phyloP scores from a whole-genome alignment of 2,113 vertebrate species.

The Notarius quadriscutis region DNA sequence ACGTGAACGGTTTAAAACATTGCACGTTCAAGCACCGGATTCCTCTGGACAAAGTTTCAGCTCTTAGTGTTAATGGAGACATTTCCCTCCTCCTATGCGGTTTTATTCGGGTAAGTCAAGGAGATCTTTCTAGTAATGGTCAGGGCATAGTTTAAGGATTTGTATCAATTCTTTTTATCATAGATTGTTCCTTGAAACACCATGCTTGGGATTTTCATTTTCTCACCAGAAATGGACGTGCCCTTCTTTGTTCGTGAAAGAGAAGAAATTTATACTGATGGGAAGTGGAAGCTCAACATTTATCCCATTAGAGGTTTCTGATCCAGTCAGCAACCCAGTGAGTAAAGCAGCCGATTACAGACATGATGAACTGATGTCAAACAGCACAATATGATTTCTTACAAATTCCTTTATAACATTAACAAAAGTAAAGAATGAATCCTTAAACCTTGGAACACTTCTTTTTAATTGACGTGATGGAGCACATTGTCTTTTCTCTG shows the following conservation, averaged over 20 bases:
- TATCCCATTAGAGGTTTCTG: conserved; percentile 13
- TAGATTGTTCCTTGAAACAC: neutral
- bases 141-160: neutral
- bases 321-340: neutral
- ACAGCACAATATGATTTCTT: too few species aligned
- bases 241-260: neutral
- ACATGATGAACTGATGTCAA: neutral
- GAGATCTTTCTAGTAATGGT: neutral
- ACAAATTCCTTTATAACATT: conserved; percentile 29
- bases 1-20: neutral
- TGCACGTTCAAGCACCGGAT: conserved; percentile 20
- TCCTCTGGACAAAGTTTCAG: neutral
- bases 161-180: neutral
- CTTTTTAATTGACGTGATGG: neutral
- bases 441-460: neutral
- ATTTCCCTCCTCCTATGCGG: neutral
- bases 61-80: neutral
- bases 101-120: neutral
- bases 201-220: neutral
- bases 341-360: neutral
- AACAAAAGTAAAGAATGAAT: neutral
- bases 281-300: neutral
- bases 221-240: neutral
- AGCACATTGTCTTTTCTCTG: neutral
- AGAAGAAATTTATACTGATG: conserved; percentile 1